Base-by-base conservation (phyloP, 2,888 invertebrate species). In the Drosophila tanythrix region DNA sequence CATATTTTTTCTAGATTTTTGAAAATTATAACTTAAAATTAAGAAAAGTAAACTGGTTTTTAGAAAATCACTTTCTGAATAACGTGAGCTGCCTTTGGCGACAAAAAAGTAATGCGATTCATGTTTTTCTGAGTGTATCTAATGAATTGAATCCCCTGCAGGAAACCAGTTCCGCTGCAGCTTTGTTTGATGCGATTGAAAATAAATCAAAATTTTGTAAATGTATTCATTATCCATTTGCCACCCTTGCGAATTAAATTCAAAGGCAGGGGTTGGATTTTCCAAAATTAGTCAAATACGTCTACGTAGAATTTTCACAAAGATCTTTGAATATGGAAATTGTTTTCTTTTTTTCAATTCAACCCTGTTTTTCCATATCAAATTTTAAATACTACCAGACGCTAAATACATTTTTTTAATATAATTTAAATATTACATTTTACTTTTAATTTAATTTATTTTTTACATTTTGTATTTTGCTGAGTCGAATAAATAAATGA, bases 281-380 rank as follows among this genome's bases (percentile, higher is more conserved):
- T 7, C 21, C 46, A 46, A 46, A 21, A 21, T 13, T 21, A 21
- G 13, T 13, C 43, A 21, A 21, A 13, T 13, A 2, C 6, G 21
- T 21, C 13, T 11, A 13, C 21, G 13, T 13, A 2, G 7, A 46
- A 46, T 46, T 46, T 21, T 2, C 8, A 25, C 21, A 25, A 15
- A 25, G 21, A 25, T 46, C 21, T 21, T 21, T 46, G 6, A 21
- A 46, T 43, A 15, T 21, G 3, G 0, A 21, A 43, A 13, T 11
- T 1, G 0, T 6, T 21, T 11, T 0, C 2, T n/a, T 11, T n/a
- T n/a, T n/a, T 43, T 2, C 5, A 43, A 2, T n/a, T n/a, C n/a
- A n/a, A 43, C 4, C 11, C 11, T 11, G 2, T 43, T 11, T 43
- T 43, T 40, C n/a, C 10, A 40, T 10, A 10, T 11, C 11, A 6